Base-by-base conservation (phyloP, 2,797 vertebrate species). In the Clarias platycephalus region DNA sequence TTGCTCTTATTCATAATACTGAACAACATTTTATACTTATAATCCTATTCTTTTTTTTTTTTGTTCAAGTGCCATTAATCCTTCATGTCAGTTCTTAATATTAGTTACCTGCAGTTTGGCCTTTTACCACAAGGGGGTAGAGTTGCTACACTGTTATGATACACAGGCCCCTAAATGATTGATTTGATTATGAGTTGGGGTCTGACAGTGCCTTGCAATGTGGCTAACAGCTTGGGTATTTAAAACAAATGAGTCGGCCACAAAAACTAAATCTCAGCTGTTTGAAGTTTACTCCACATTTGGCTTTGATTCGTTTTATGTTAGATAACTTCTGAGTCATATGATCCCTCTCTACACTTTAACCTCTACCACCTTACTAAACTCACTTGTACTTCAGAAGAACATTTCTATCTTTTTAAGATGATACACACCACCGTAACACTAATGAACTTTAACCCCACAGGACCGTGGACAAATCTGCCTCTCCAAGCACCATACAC, bases 211-310 rank as follows among this genome's bases (percentile, higher is more conserved):
- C 64, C 9, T 2, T 62, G 57, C 44, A 57, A 82, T 74, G 37
- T 82, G 57, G 57, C 34, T 4, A 53, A 63, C n/a, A 75, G 57
- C 81, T 70, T 83, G 24, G 67, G 53, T 40, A 64, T 60, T 83
- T 83, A 72, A 72, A 74, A 83, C 57, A 83, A 83, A 49, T 74
- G 26, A 28, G 58, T 66, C 62, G 76, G 40, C 44, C 62, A 53
- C 26, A 53, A 31, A 31, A 55, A 53, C 53, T 10, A 37, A 64
- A 66, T 83, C n/a, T 66, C 40, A 83, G 60, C 40, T 83, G 40
- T 76, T 63, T 74, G 24, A 49, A 64, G 34, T 63, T n/a, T 64
- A 28, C 60, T 75, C 68, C 55, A 62, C 81, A 71, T 71, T 40
- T 75, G 57, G n/a, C 37, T 60, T 64, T 26, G 40, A 16, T 64